phyloP scores from a whole-genome alignment of 2,888 invertebrate species.

The Dichetophora obliterata region DNA sequence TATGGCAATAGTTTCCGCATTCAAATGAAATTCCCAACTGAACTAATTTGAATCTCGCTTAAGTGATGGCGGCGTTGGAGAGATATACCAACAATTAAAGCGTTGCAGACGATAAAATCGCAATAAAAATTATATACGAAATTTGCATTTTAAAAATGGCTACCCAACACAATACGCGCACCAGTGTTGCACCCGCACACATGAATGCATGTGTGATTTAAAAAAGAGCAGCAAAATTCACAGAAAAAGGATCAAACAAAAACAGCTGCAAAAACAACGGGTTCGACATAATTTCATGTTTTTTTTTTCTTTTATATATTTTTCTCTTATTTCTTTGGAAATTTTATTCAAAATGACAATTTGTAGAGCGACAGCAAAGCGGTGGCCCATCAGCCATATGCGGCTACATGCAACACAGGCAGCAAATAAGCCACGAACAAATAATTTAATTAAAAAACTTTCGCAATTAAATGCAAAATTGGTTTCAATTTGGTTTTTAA shows the following conservation, averaged over 20 bases:
- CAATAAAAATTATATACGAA: not conserved
- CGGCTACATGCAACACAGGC: not conserved
- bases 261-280: not conserved
- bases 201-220: not conserved
- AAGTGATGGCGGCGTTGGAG: slow-evolving; percentile 11
- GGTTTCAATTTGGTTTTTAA: slow-evolving; percentile 29
- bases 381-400: not conserved
- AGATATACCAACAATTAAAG: slow-evolving; percentile 20
- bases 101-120: slow-evolving; percentile 19
- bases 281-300: not conserved
- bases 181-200: not conserved
- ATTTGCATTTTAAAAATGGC: slow-evolving; percentile 31
- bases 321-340: not conserved
- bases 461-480: slow-evolving; percentile 52
- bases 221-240: slow-evolving; percentile 6
- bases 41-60: slow-evolving; percentile 18
- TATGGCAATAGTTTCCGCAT: not conserved
- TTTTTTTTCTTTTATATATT: not conserved
- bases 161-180: not conserved
- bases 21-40: not conserved
- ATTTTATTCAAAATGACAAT: slow-evolving; percentile 31
- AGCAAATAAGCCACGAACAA: slow-evolving; percentile 11
- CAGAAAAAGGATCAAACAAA: not conserved
- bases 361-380: not conserved
- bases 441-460: slow-evolving; percentile 54